phyloP scores from a whole-genome alignment of 2,888 invertebrate genomes.

The Lordiphosa andalusiaca region DNA sequence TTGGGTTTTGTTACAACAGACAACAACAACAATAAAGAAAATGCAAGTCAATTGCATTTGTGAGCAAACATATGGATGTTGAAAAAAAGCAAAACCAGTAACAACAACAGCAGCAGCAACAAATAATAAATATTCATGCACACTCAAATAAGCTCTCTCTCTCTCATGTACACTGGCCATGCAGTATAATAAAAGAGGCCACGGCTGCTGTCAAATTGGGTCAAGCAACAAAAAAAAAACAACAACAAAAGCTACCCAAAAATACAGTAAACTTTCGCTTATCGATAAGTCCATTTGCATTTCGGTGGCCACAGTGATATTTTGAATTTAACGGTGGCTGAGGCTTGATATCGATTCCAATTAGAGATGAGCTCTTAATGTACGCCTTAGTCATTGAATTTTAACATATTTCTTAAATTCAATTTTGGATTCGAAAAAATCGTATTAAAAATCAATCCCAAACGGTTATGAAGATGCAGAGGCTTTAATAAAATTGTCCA shows the following conservation, averaged over 20 bases:
- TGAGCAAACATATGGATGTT: constrained; percentile 9
- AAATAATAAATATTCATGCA: constrained; percentile 50
- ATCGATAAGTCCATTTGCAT: constrained; percentile 33
- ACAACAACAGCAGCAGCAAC: constrained; percentile 7
- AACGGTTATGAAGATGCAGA: too few species aligned
- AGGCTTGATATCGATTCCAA: too few species aligned
- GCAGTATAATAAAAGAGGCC: constrained; percentile 57
- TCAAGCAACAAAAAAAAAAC: constrained; percentile 34
- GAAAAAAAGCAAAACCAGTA: constrained; percentile 31
- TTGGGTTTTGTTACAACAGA: constrained; percentile 17
- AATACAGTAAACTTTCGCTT: constrained; percentile 53
- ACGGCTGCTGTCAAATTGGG: constrained; percentile 59
- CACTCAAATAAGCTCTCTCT: constrained; percentile 7
- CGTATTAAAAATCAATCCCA: too few species aligned
- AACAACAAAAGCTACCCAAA: constrained; percentile 9
- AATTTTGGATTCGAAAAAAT: too few species aligned
- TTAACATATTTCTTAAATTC: too few species aligned
- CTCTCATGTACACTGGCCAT: constrained; percentile 14
- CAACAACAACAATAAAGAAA: background rate
- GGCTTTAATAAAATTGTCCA: too few species aligned
- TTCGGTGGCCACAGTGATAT: constrained; percentile 28
- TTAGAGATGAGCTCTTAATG: too few species aligned
- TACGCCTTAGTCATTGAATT: too few species aligned
- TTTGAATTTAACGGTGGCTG: background rate
- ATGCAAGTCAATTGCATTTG: constrained; percentile 10